Evolutionary conservation across 2,797 vertebrate genomes (phyloP).

Genomic region (Potorous gilbertii): DNA sequence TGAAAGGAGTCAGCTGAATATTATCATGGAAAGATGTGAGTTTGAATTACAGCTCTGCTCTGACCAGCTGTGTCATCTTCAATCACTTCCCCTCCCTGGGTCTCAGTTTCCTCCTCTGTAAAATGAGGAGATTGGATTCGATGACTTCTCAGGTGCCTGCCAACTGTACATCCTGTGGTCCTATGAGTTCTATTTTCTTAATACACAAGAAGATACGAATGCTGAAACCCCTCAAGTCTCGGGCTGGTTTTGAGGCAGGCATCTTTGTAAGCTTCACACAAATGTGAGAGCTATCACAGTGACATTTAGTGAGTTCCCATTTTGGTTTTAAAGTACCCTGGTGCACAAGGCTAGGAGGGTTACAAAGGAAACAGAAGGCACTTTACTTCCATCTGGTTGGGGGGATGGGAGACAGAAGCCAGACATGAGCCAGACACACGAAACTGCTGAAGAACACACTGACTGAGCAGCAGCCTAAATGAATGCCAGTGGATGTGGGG

Average conservation of each 20-base stretch:
- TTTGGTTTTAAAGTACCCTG: neutral
- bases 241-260: neutral
- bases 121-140: neutral
- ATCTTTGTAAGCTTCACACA: neutral
- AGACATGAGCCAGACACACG: neutral
- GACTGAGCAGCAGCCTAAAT: neutral
- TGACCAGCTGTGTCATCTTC: neutral
- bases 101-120: neutral
- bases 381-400: neutral
- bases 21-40: neutral
- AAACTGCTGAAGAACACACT: neutral
- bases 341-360: neutral
- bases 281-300: neutral
- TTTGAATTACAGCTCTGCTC: neutral
- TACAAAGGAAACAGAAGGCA: neutral
- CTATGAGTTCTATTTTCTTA: neutral
- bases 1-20: neutral
- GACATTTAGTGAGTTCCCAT: neutral
- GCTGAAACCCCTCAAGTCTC: neutral
- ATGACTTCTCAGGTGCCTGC: neutral
- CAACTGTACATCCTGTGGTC: neutral
- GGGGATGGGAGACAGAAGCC: slow-evolving; percentile 2
- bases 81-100: neutral
- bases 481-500: neutral
- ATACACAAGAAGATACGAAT: neutral